phyloP scores from a whole-genome alignment of 2,797 vertebrate genomes.

The Mycteria americana region DNA sequence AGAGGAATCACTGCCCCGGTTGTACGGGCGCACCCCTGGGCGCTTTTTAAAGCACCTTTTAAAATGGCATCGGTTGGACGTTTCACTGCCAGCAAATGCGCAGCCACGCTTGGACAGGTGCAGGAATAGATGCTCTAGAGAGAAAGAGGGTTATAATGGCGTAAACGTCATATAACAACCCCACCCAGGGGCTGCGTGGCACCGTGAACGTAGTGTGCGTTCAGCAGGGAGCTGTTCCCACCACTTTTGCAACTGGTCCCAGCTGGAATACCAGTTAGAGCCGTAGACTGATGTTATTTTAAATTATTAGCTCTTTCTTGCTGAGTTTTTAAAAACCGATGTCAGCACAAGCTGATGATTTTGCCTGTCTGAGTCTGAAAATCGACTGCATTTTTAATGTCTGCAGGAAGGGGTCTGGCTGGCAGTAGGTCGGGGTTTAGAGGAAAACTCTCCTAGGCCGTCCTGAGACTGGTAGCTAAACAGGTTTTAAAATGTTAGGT shows the following conservation, averaged over 20 bases:
- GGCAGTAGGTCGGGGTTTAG: not conserved
- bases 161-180: not conserved
- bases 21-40: not conserved
- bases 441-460: not conserved
- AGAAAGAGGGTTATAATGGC: not conserved
- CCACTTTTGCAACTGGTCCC: not conserved
- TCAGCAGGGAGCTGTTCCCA: not conserved
- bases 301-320: not conserved
- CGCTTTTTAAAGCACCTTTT: not conserved
- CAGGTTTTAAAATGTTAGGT: not conserved
- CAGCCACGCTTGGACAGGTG: not conserved
- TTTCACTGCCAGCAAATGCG: fast-evolving
- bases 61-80: not conserved
- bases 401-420: not conserved
- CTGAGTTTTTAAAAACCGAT: fast-evolving
- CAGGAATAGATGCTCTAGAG: not conserved
- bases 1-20: fast-evolving
- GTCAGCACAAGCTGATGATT: not conserved
- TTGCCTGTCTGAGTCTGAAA: not conserved
- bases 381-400: not conserved
- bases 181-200: not conserved
- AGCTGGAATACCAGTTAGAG: not conserved
- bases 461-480: not conserved
- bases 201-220: not conserved
- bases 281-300: not conserved